Evolutionary conservation across 2,797 vertebrate species (phyloP).

Genomic region (Sebastes nivosus): DNA sequence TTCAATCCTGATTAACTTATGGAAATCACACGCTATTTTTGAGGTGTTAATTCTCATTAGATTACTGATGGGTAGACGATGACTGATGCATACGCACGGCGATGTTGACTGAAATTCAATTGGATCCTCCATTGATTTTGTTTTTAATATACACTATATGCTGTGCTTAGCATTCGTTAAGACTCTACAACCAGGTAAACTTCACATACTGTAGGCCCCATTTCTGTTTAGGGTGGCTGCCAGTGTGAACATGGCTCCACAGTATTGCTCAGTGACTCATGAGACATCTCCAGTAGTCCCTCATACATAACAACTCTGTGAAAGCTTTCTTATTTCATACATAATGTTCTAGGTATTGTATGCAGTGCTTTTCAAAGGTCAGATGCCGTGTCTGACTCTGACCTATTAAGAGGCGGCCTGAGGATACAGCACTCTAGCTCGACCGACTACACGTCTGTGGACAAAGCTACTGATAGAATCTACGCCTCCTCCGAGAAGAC

Average conservation of each 20-base stretch:
- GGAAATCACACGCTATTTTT: slow-evolving; percentile 71
- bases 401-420: slow-evolving; percentile 50
- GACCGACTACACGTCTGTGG: slow-evolving; percentile 1
- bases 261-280: slow-evolving; percentile 33
- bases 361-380: slow-evolving; percentile 50
- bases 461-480: slow-evolving; percentile 55
- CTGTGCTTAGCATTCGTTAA: slow-evolving; percentile 1
- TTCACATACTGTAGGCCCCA: background rate
- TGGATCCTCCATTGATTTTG: slow-evolving; percentile 10
- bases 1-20: slow-evolving; percentile 75
- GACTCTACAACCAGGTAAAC: background rate
- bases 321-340: slow-evolving; percentile 29
- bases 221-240: slow-evolving; percentile 15
- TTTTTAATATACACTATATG: background rate
- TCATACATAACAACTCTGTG: slow-evolving; percentile 10
- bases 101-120: slow-evolving; percentile 37
- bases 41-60: slow-evolving; percentile 72
- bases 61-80: slow-evolving; percentile 51
- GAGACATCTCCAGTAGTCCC: background rate
- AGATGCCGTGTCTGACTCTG: slow-evolving; percentile 43
- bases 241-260: background rate
- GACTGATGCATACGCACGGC: slow-evolving; percentile 48
- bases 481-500: slow-evolving; percentile 20
- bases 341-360: slow-evolving; percentile 25
- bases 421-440: slow-evolving; percentile 38